Evolutionary conservation across 2,888 invertebrate species (phyloP).

Genomic region (Lasioglossum morio): DNA sequence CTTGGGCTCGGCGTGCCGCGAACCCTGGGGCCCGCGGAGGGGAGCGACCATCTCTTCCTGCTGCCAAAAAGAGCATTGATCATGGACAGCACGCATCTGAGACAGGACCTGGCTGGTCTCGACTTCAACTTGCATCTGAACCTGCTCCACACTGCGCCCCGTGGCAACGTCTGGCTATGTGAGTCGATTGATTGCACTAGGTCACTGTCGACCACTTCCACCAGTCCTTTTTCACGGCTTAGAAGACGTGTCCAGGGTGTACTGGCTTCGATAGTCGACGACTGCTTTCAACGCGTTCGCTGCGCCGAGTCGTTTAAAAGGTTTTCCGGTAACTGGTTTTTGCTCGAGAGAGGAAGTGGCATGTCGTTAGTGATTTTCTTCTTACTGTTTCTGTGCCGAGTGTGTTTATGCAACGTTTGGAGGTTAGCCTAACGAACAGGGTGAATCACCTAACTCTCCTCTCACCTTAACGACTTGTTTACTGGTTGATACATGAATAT

Average conservation of each 20-base stretch:
- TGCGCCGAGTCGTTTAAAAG: neutral
- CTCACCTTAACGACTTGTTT: neutral
- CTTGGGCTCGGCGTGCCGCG: slow-evolving; percentile 82
- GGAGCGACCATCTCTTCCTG: slow-evolving; percentile 86
- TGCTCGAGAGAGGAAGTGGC: slow-evolving; percentile 1
- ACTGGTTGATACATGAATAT: neutral
- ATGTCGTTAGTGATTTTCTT: neutral
- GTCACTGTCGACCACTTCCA: slow-evolving; percentile 26
- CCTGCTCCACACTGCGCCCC: slow-evolving; percentile 86
- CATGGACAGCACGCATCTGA: slow-evolving; percentile 86
- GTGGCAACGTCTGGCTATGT: slow-evolving; percentile 87
- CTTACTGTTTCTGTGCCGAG: neutral
- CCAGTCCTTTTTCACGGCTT: slow-evolving; percentile 14
- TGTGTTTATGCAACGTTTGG: neutral
- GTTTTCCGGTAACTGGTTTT: slow-evolving; percentile 18
- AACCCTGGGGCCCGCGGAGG: slow-evolving; percentile 85
- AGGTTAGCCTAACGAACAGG: neutral
- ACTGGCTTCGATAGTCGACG: neutral
- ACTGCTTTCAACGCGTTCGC: neutral
- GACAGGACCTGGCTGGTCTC: slow-evolving; percentile 86
- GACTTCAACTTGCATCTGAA: slow-evolving; percentile 86
- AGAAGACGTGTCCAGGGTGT: slow-evolving; percentile 1
- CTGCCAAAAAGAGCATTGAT: slow-evolving; percentile 86
- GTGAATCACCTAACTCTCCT: neutral
- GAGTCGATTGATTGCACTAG: slow-evolving; percentile 78